Conservation (phyloP, 2,888 invertebrate species). For the Synergus laeviventris region DNA sequence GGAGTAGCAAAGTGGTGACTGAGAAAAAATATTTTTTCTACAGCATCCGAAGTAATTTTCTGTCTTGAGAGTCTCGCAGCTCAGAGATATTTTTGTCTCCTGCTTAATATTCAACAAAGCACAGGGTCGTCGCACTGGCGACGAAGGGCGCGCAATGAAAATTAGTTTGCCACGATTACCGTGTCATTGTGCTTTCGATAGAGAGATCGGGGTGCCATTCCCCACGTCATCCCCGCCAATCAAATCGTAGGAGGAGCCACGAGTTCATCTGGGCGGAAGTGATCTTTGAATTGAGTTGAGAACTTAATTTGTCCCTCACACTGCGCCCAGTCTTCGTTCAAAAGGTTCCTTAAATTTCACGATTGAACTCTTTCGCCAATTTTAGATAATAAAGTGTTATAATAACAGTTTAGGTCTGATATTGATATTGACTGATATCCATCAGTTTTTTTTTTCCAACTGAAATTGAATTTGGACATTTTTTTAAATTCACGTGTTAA, state of each 20-base stretch:
- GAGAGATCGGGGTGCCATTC: conserved; percentile 48
- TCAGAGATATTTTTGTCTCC: conserved; percentile 43
- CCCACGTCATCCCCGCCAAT: conserved; percentile 58
- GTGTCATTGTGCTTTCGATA: conserved; percentile 55
- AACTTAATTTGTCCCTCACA: conserved; percentile 68
- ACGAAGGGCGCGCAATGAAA: conserved; percentile 51
- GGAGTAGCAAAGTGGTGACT: conserved; percentile 23
- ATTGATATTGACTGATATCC: too few species aligned
- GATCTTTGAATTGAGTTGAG: conserved; percentile 73
- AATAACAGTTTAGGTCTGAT: too few species aligned
- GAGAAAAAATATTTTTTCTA: conserved; percentile 22
- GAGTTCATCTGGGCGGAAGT: conserved; percentile 73
- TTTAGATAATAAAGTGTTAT: background rate
- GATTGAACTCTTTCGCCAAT: conserved; percentile 32
- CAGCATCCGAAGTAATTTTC: background rate
- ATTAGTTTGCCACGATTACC: conserved; percentile 53
- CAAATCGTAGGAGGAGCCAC: conserved; percentile 64
- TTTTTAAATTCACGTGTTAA: conserved; percentile 12
- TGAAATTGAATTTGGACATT: background rate
- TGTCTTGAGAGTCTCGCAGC: background rate
- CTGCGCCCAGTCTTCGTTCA: conserved; percentile 4
- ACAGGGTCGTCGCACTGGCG: conserved; percentile 46
- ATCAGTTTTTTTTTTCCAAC: background rate
- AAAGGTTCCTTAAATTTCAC: conserved; percentile 17
- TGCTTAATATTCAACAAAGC: conserved; percentile 34